Conservation (phyloP, 2,113 vertebrate genomes). For the Ammospiza nelsoni region DNA sequence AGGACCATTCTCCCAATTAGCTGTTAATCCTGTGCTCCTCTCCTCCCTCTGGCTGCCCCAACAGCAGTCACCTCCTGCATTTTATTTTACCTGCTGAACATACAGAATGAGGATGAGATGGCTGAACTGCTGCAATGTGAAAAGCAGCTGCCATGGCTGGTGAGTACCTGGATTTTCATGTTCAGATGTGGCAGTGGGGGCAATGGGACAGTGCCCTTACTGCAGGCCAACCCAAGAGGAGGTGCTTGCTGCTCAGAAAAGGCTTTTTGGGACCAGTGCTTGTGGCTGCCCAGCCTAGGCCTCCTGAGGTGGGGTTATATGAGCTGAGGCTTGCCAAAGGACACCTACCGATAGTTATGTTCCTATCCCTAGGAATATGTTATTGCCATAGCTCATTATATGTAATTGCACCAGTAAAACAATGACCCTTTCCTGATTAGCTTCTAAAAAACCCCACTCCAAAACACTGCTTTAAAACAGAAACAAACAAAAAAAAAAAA, state of each 20-base stretch:
- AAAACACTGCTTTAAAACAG: background rate
- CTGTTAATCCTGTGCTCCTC: background rate
- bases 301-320: background rate
- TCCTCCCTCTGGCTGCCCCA: background rate
- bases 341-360: background rate
- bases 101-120: background rate
- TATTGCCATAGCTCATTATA: background rate
- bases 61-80: background rate
- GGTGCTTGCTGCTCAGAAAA: background rate
- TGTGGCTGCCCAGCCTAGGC: background rate
- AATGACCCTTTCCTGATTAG: background rate
- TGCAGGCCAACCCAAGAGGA: background rate
- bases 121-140: background rate
- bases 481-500: background rate
- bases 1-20: accelerated
- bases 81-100: background rate
- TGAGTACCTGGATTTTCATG: background rate
- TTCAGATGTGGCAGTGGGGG: background rate
- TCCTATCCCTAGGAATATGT: background rate
- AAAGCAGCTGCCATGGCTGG: background rate
- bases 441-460: background rate
- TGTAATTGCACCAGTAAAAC: background rate
- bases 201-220: background rate
- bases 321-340: background rate
- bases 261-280: background rate